Conservation (phyloP, 2,113 vertebrate genomes). For the Oryzias woworae region DNA sequence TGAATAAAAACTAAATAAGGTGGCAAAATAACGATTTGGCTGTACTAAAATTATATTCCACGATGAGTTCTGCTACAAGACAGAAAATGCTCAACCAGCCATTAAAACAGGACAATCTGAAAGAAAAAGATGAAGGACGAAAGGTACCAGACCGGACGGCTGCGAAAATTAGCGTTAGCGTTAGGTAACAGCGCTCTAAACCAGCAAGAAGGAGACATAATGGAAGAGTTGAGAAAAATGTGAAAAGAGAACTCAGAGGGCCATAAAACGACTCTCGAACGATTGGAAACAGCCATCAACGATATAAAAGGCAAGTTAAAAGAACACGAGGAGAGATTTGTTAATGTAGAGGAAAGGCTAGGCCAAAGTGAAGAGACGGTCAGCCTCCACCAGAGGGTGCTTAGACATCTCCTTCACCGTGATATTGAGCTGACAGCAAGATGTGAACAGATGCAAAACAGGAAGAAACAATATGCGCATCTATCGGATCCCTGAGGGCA, state of each 20-base stretch:
- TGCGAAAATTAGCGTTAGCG: background rate
- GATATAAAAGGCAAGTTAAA: too few species aligned
- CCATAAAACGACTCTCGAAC: background rate
- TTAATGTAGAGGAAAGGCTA: too few species aligned
- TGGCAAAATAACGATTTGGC: background rate
- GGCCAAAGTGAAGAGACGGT: too few species aligned
- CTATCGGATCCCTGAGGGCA: background rate
- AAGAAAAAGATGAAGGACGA: too few species aligned
- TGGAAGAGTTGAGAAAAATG: too few species aligned
- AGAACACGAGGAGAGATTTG: too few species aligned
- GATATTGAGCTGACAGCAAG: constrained; percentile 12
- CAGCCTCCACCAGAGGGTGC: background rate
- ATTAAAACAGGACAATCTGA: too few species aligned
- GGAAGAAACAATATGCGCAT: constrained; percentile 16
- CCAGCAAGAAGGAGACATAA: background rate
- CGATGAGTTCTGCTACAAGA: background rate
- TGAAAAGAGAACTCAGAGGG: too few species aligned
- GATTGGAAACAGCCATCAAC: background rate
- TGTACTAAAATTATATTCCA: background rate
- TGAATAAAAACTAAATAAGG: too few species aligned
- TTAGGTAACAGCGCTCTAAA: too few species aligned
- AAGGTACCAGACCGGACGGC: background rate
- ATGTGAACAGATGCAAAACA: constrained; percentile 24
- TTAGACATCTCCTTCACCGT: background rate
- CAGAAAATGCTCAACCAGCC: background rate